Evolutionary conservation across 1,140 invertebrate genomes (phyloP), one percentile per base, ranked within the genome.

Genomic region (Zaprionus ghesquierei): DNA sequence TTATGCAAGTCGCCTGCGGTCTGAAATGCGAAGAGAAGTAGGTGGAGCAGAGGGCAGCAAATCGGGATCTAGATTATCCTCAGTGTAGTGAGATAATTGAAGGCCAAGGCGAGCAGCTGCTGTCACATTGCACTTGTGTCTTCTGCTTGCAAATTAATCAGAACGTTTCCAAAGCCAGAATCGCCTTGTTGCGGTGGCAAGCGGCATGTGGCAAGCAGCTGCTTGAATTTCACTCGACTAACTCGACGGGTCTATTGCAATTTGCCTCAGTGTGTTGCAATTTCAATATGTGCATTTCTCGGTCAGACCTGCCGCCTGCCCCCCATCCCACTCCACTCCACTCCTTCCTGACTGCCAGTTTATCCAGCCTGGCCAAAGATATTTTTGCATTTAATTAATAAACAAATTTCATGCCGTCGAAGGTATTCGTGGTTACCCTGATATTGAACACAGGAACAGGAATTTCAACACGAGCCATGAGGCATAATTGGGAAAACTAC

Each of bases 211-310:
- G 54, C 54, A 58, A 12, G 27, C 27, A 10, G 61, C 49, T 22
- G 41, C 22, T 31, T 18, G 23, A 56, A 29, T 20, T 33, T n/a
- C n/a, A n/a, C 41, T 46, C 9, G 18, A 22, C 41, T 22, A 5
- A 5, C 41, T 10, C 41, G 8, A 8, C 41, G 13, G 9, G 15
- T 54, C 23, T 2, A 55, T 49, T 20, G 49, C 59, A 46, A 61
- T 61, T 62, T 62, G 20, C 8, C 6, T 59, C 27, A 61, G 49
- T 53, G 33, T 22, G 33, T 46, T 9, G n/a, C 49, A 70, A 56
- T 65, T 65, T 65, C 61, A 71, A 65, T 65, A 65, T 71, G 69
- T 62, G 41, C 68, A 70, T 64, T 49, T 25, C 68, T 64, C 41
- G 51, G 51, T 49, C 55, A 41, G 12, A n/a, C n/a, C n/a, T n/a